Evolutionary conservation across 2,113 vertebrate species (phyloP).

Genomic region (Trematomus loennbergii): DNA sequence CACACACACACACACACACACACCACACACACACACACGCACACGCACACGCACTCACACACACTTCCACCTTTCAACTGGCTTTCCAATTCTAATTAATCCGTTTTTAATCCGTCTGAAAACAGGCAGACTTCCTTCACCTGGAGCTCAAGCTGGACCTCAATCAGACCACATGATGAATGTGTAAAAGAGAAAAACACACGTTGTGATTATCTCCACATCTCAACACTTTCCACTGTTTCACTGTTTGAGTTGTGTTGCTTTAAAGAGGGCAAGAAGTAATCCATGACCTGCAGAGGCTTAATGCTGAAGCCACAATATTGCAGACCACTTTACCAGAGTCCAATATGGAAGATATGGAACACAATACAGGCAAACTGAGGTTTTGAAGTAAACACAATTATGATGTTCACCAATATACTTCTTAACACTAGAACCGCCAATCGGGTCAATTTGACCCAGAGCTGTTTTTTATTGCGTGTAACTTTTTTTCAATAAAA

Average conservation of each 20-base stretch:
- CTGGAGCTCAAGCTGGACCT: constrained; percentile 62
- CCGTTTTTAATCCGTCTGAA: constrained; percentile 65
- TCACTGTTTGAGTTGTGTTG: background rate
- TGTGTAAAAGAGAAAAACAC: constrained; percentile 19
- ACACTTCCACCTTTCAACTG: constrained; percentile 55
- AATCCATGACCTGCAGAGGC: constrained; percentile 15
- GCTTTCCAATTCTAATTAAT: constrained; percentile 66
- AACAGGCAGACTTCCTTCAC: constrained; percentile 42
- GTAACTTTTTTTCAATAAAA: no score
- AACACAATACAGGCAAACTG: no score
- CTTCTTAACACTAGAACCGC: no score
- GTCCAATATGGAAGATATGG: no score
- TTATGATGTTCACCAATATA: no score
- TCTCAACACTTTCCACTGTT: constrained; percentile 10
- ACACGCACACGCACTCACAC: constrained; percentile 31
- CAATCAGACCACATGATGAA: constrained; percentile 37
- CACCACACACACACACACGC: constrained; percentile 32
- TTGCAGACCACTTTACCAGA: no score
- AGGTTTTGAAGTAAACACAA: no score
- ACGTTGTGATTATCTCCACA: constrained; percentile 40
- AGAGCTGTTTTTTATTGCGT: no score
- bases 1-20: background rate
- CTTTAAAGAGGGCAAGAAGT: background rate
- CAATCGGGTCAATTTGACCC: no score
- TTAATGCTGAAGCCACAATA: background rate